A percentile compares a stretch with the other conserved stretches of the same genome.
Evolutionary conservation across 1,140 invertebrate species (phyloP).

Genomic region (Teleogryllus occipitalis): DNA sequence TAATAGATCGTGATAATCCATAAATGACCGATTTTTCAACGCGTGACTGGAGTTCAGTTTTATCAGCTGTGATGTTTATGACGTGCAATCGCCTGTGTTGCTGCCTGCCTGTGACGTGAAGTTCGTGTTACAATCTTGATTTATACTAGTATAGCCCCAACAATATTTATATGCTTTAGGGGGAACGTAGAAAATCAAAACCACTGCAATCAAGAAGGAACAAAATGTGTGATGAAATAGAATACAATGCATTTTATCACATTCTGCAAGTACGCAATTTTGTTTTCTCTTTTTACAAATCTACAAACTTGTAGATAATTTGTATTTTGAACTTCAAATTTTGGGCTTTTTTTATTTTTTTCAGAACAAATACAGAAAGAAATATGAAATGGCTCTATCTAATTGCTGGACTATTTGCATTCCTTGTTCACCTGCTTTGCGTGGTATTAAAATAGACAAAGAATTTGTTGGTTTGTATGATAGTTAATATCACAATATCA

Average conservation of each 20-base stretch:
- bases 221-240: constrained; percentile 24
- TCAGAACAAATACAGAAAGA: constrained; percentile 28
- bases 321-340: not conserved
- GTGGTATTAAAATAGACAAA: constrained; percentile 26
- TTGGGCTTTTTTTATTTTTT: not conserved
- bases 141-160: no score
- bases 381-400: constrained; percentile 27
- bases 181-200: not conserved
- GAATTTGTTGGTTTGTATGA: constrained; percentile 27
- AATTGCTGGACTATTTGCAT: constrained; percentile 31
- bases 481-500: not conserved
- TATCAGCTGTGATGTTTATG: no score
- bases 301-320: not conserved
- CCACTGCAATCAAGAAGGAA: not conserved
- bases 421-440: constrained; percentile 24
- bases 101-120: no score
- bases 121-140: no score
- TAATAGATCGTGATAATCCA: no score
- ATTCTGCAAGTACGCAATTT: constrained; percentile 24
- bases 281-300: constrained; percentile 6
- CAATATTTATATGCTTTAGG: no score
- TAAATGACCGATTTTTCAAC: no score
- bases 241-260: constrained; percentile 28
- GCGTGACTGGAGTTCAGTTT: no score
- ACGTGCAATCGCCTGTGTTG: no score